Evolutionary conservation across 2,797 vertebrate genomes (phyloP), one percentile per base, ranked within the genome.

Genomic region (Myotis daubentonii): DNA sequence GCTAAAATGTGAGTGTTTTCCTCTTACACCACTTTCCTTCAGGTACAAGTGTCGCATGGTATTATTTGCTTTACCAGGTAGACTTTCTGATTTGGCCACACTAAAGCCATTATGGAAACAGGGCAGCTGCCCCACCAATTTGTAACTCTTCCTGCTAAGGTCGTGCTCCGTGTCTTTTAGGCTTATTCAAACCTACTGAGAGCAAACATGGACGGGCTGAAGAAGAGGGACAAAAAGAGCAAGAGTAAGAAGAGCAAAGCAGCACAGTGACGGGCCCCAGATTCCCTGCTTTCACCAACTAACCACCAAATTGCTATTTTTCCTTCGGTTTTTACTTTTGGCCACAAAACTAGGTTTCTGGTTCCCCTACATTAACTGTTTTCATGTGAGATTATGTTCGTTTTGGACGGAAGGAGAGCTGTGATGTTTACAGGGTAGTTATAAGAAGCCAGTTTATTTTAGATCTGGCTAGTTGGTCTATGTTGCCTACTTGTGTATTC

Each of bases 211-310:
- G 99, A 99, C 28, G 99, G 99, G 87, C 98, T 99, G 96, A 99
- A 99, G 98, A 99, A 99, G 98, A 99, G 99, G 97, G 99, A 99
- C 97, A 99, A 99, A 97, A 99, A 99, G 98, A 99, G 99, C 98
- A 99, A 99, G 98, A 99, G 98, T 97, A 99, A 99, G 99, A 99
- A 99, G 98, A 99, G 98, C 96, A 99, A 99, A 98, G 99, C 99
- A 95, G 99, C 99, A 7, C 99, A 99, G 98, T 99, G 99, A 99
- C 47, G 96, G 95, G 74, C n/a, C 22, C 20, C 44, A 7, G 22
- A 11, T 20, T 53, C 44, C 60, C 33, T 3, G 17, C 49, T 75
- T 53, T 65, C 68, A 33, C 51, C 90, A 75, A 0, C 8, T 60
- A 25, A 89, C 66, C 41, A 70, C 72, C 9, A 23, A 76, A 33